Evolutionary conservation across 2,888 invertebrate species (phyloP).

Genomic region (Pollenia angustigena): DNA sequence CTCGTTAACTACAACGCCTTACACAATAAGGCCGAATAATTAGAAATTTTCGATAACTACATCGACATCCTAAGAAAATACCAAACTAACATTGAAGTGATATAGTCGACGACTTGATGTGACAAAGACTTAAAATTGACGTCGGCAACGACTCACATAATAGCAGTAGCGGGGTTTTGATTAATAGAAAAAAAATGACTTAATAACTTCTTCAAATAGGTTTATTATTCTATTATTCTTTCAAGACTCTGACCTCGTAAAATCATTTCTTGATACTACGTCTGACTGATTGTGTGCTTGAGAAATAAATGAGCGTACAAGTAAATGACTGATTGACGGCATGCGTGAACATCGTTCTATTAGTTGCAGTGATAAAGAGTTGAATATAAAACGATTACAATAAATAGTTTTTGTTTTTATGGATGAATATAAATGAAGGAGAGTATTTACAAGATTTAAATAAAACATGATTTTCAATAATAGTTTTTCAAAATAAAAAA

Average conservation of each 20-base stretch:
- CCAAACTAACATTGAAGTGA: too few species aligned
- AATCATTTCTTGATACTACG: conserved; percentile 31
- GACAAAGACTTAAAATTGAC: too few species aligned
- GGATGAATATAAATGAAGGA: conserved; percentile 40
- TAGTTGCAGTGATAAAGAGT: conserved; percentile 38
- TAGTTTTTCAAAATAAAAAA: neutral
- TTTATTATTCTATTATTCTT: conserved; percentile 10
- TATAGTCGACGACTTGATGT: too few species aligned
- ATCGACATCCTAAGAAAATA: too few species aligned
- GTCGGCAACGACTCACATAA: too few species aligned
- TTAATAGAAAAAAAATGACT: too few species aligned
- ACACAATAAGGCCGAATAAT: too few species aligned
- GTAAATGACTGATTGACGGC: conserved; percentile 61
- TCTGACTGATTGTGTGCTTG: conserved; percentile 49
- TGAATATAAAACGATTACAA: conserved; percentile 49
- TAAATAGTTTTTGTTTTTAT: conserved; percentile 13
- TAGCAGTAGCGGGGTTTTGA: too few species aligned
- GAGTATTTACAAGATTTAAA: neutral
- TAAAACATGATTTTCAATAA: conserved; percentile 16
- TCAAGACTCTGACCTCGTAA: conserved; percentile 21
- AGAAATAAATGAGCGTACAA: conserved; percentile 13
- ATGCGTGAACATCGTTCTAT: conserved; percentile 58
- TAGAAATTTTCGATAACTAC: too few species aligned
- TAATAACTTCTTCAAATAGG: too few species aligned
- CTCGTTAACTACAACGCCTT: too few species aligned